Evolutionary conservation across 2,797 vertebrate species (phyloP).

Genomic region (Muraenolepis orangiensis): DNA sequence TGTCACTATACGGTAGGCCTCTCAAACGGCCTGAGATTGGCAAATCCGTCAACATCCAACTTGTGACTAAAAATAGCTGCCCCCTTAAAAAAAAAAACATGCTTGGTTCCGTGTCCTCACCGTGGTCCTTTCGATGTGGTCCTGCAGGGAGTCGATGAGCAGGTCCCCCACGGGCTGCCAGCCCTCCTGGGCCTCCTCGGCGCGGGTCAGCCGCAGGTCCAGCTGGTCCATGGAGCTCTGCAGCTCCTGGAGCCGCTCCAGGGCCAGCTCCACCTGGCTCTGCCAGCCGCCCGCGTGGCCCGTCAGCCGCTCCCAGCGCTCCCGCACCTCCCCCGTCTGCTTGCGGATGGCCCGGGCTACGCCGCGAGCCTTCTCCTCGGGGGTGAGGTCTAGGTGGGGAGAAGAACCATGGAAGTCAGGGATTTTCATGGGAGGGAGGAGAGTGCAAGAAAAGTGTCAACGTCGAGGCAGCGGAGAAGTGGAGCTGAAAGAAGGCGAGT

Average conservation of each 20-base stretch:
- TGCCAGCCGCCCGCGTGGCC: conserved; percentile 84
- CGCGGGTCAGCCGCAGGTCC: conserved; percentile 82
- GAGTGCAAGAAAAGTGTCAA: too few species aligned
- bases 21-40: not conserved
- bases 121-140: conserved; percentile 87
- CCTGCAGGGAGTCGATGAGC: conserved; percentile 92
- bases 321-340: conserved; percentile 88
- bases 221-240: conserved; percentile 94
- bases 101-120: conserved; percentile 65
- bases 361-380: conserved; percentile 89
- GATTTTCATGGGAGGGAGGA: not conserved
- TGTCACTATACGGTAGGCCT: not conserved
- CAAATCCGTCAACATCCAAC: not conserved
- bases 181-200: conserved; percentile 78
- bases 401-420: not conserved
- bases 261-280: conserved; percentile 86
- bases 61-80: too few species aligned
- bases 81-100: too few species aligned
- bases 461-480: too few species aligned
- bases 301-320: conserved; percentile 89
- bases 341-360: conserved; percentile 93
- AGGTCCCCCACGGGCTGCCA: conserved; percentile 94
- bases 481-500: not conserved
- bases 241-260: conserved; percentile 89
- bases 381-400: conserved; percentile 77